Evolutionary conservation across 2,113 vertebrate species (phyloP), one percentile per base, ranked within the genome.

Genomic region (Pseudorectes ferrugineus): DNA sequence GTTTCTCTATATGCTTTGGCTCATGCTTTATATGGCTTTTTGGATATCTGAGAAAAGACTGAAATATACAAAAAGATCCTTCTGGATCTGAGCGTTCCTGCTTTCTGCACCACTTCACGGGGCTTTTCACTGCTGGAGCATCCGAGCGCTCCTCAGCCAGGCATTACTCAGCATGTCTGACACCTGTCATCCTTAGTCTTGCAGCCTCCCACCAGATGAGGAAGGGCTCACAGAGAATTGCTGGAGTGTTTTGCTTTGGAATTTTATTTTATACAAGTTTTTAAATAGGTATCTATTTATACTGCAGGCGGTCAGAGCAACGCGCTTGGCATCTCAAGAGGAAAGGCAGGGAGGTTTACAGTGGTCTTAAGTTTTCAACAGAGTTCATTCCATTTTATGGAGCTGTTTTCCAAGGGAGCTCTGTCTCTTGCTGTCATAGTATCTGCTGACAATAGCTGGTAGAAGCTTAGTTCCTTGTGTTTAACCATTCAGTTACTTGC

Each of bases 221-320:
- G 14, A 85, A 70, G 8, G 11, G 33, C 4, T 2, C 55, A 70
- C 25, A n/a, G 42, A 79, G 66, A 88, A 57, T 21, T 76, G 58
- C 61, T 73, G 38, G 46, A 75, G 66, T 52, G 45, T 79, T 84
- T 88, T 89, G 48, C 76, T 83, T 85, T 55, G 57, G 48, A 75
- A 75, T 87, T 91, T 89, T 89, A 43, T 67, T 89, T 89, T 81
- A 55, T 78, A 51, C 70, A 81, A 78, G 43, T 71, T 96, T 78
- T 65, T 81, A 67, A 89, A 82, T 72, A 93, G 70, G 52, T 82
- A 19, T 74, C 61, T 85, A 68, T 87, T 95, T 84, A 65, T 91
- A 71, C 36, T 87, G 45, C 57, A 85, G 49, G 58, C 33, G 6
- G 59, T 59, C 68, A 86, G 78, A 93, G 52, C 43, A 67, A 55